Evolutionary conservation across 1,140 invertebrate genomes (phyloP).

Genomic region (Zaprionus davidi): DNA sequence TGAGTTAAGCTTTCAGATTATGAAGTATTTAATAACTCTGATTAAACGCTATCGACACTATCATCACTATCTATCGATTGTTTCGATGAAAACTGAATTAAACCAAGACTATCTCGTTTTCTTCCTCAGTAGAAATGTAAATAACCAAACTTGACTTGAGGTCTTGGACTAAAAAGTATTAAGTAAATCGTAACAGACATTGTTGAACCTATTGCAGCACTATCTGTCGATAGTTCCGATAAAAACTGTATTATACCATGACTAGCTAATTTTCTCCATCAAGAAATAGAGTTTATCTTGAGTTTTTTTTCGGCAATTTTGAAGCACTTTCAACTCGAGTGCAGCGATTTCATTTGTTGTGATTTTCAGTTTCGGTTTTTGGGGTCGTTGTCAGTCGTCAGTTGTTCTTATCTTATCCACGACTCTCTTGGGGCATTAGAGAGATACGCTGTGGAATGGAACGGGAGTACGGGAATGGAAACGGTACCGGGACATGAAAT

Average conservation of each 20-base stretch:
- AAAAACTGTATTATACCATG: background rate
- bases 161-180: too few relatives aligned
- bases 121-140: background rate
- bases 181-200: too few relatives aligned
- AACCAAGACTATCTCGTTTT: too few relatives aligned
- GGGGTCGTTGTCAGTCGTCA: slow-evolving; percentile 25
- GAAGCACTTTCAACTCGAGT: background rate
- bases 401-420: slow-evolving; percentile 48
- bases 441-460: background rate
- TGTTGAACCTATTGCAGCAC: background rate
- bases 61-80: too few relatives aligned
- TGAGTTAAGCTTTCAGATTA: background rate
- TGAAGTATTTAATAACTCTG: too few relatives aligned
- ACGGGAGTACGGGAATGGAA: background rate
- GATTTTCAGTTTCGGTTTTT: background rate
- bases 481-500: background rate
- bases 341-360: slow-evolving; percentile 3
- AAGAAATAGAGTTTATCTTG: background rate
- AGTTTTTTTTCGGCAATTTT: background rate
- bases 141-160: background rate
- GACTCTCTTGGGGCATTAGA: slow-evolving; percentile 5
- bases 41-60: too few relatives aligned
- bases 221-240: too few relatives aligned
- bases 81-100: too few relatives aligned
- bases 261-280: background rate